Evolutionary conservation across 2,888 invertebrate species (phyloP), one percentile per base, ranked within the genome.

Genomic region (Sisyra terminalis): DNA sequence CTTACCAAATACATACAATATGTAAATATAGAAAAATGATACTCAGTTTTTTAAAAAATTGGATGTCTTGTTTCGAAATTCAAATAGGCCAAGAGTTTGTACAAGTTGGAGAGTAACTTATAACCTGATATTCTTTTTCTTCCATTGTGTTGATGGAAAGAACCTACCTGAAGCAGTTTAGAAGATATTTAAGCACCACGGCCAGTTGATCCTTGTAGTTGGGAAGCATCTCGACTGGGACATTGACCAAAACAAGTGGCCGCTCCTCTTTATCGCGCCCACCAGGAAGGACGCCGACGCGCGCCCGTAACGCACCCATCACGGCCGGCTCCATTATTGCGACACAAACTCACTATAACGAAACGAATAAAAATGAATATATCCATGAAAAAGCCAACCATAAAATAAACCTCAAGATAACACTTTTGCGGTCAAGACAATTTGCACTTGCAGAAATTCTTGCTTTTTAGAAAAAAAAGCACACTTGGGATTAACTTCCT

Each of bases 251-350:
- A 49, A 79, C 61, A 51, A 79, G 59, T 42, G 78, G 73, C 47
- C 71, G 69, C 42, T 72, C 73, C 48, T 75, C 71, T 46, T 70
- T 69, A 62, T 79, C 79, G 47, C 71, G 65, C 49, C 78, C 75
- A 49, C 80, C 79, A 45, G 78, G 75, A 48, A 78, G 59, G 55
- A 69, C 67, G 44, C 71, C 75, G 50, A 70, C 61, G 52, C 70
- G 69, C 49, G 69, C 69, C 60, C 73, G 68, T 52, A 78, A 64
- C 46, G 68, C 69, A 52, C 67, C 67, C 57, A 71, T 60, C 50
- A 72, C 67, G 50, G 68, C 66, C 55, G 65, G 65, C 50, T 74
- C 73, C 66, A 73, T 71, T 54, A 24, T 24, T 24, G 58, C 52
- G 30, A 29, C 17, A 8, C 40, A 10, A n/a, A 17, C 34, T 34